These are phyloP conservation scores for Holacanthus passer DNA, from an alignment of 2,113 vertebrate species.

Conservation along the genomic window DNA sequence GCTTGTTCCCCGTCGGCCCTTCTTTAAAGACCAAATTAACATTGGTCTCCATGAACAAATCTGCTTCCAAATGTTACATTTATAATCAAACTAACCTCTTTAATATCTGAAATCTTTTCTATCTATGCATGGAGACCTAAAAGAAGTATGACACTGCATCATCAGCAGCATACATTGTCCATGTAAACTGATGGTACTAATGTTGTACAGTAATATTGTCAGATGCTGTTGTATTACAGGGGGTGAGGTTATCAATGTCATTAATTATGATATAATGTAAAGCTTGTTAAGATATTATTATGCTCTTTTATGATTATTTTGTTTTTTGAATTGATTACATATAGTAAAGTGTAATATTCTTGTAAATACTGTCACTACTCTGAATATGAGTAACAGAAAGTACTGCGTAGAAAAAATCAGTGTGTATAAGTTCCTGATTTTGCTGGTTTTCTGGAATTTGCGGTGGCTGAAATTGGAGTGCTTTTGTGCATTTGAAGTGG, in stretches of 20 bases:
- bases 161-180: too few relatives aligned
- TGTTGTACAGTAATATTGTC: not conserved
- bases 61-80: not conserved
- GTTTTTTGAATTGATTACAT: not conserved
- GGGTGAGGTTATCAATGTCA: not conserved
- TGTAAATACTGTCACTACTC: not conserved
- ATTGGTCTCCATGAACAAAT: not conserved
- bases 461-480: too few relatives aligned
- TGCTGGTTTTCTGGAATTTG: not conserved
- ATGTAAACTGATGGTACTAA: not conserved
- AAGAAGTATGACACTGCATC: too few relatives aligned
- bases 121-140: not conserved
- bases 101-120: not conserved
- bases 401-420: not conserved
- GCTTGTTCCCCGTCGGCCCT: not conserved
- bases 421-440: not conserved
- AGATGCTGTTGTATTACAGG: not conserved
- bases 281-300: not conserved
- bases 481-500: not conserved
- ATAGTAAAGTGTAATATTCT: not conserved
- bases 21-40: not conserved
- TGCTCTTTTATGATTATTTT: not conserved
- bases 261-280: not conserved
- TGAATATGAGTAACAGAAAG: not conserved
- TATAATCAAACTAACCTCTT: not conserved